Percentiles rank a stretch among this genome's conserved stretches.
phyloP scores from a whole-genome alignment of 2,888 invertebrate genomes.

The Eledona agricola region DNA sequence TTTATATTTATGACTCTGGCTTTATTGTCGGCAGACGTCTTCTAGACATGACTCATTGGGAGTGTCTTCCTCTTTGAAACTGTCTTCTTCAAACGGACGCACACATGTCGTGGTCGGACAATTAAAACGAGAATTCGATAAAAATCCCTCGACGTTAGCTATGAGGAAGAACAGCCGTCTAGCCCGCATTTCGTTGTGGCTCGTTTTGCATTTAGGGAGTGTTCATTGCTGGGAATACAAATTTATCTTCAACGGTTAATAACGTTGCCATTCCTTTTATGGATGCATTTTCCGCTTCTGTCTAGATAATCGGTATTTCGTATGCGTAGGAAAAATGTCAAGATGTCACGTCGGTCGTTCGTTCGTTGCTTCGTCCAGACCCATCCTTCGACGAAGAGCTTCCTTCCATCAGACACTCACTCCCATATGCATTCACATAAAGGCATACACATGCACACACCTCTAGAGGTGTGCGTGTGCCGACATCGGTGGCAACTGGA shows the following conservation, averaged over 20 bases:
- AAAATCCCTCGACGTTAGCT: background rate
- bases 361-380: conserved; percentile 13
- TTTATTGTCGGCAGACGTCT: too few species aligned
- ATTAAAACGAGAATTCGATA: too few species aligned
- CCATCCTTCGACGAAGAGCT: conserved; percentile 2
- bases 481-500: conserved; percentile 18
- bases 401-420: conserved; percentile 5
- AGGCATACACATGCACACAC: conserved; percentile 25
- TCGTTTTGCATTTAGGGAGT: conserved; percentile 14
- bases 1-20: too few species aligned
- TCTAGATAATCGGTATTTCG: conserved; percentile 18
- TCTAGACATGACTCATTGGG: too few species aligned
- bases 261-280: conserved; percentile 14
- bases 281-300: conserved; percentile 18
- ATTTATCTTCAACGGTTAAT: conserved; percentile 18
- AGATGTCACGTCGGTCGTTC: conserved; percentile 21
- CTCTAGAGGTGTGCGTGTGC: conserved; percentile 24
- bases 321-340: conserved; percentile 22
- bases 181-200: background rate
- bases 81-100: too few species aligned
- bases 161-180: conserved; percentile 14
- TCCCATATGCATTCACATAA: conserved; percentile 6
- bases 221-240: conserved; percentile 17
- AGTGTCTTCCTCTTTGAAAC: too few species aligned
- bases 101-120: too few species aligned